Evolutionary conservation across 2,888 invertebrate genomes (phyloP).

Genomic region (Crocallis elinguaria): DNA sequence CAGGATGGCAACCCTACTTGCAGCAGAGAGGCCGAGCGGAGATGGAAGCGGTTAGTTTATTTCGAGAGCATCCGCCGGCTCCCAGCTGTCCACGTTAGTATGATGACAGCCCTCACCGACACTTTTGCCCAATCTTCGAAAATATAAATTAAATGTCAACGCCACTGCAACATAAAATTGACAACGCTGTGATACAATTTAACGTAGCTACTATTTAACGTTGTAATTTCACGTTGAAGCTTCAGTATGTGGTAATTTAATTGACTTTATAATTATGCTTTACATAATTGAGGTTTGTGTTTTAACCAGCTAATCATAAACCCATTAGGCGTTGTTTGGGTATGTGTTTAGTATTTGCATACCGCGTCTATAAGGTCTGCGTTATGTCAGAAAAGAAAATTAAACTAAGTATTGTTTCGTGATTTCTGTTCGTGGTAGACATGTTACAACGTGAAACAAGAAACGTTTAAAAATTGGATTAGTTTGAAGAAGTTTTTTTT

Average conservation of each 20-base stretch:
- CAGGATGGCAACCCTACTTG: constrained; percentile 13
- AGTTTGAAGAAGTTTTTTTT: too few relatives aligned
- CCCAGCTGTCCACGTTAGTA: constrained; percentile 79
- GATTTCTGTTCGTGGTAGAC: too few relatives aligned
- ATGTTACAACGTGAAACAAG: too few relatives aligned
- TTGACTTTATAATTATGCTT: background rate
- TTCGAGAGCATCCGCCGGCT: constrained; percentile 76
- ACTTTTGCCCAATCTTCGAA: constrained; percentile 64
- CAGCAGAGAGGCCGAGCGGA: constrained; percentile 33
- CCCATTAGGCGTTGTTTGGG: background rate
- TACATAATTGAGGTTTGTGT: background rate
- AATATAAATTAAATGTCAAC: constrained; percentile 73
- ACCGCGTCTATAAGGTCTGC: too few relatives aligned
- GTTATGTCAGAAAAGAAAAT: too few relatives aligned
- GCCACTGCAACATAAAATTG: constrained; percentile 40
- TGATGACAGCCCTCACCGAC: constrained; percentile 70
- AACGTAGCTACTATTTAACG: too few relatives aligned
- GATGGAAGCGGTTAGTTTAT: constrained; percentile 61
- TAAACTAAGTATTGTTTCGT: too few relatives aligned
- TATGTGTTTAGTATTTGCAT: too few relatives aligned
- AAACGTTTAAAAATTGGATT: too few relatives aligned
- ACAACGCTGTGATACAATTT: too few relatives aligned
- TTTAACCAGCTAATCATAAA: constrained; percentile 1
- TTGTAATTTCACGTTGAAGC: too few relatives aligned
- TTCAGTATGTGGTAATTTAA: background rate